phyloP scores from a whole-genome alignment of 2,797 vertebrate genomes.

The Anabacerthia variegaticeps region DNA sequence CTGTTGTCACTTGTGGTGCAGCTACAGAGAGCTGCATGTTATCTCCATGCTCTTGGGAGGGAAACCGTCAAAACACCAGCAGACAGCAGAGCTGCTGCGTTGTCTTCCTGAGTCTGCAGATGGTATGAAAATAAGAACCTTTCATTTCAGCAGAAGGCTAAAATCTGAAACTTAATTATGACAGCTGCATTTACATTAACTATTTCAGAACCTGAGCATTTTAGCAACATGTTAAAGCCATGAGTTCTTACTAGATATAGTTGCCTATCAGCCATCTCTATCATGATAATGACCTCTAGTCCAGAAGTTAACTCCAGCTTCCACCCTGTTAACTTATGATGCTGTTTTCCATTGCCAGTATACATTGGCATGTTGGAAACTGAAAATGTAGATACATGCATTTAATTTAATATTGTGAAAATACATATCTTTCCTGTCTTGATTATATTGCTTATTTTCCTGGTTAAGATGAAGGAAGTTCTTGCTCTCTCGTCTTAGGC shows the following conservation, averaged over 20 bases:
- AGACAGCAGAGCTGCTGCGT: not conserved
- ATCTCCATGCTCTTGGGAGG: not conserved
- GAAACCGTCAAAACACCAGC: not conserved
- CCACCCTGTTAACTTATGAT: not conserved
- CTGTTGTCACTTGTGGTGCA: not conserved
- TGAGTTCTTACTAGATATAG: not conserved
- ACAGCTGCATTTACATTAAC: slow-evolving; percentile 18
- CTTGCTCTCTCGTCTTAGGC: not conserved
- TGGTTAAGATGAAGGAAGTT: not conserved
- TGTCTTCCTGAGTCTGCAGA: not conserved
- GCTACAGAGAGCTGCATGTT: not conserved
- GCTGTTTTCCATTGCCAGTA: not conserved
- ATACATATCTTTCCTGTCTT: not conserved
- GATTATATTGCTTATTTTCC: not conserved
- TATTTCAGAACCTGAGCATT: not conserved
- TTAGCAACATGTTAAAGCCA: not conserved
- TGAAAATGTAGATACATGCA: not conserved
- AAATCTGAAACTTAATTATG: slow-evolving; percentile 13
- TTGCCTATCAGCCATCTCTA: not conserved
- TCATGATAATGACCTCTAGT: not conserved
- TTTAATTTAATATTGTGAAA: not conserved
- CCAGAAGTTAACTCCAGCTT: not conserved
- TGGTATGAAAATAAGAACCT: not conserved
- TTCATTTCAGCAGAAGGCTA: slow-evolving; percentile 9
- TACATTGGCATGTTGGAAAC: not conserved